Evolutionary conservation across 1,140 invertebrate genomes (phyloP).

Genomic region (Reticulitermes speratus): DNA sequence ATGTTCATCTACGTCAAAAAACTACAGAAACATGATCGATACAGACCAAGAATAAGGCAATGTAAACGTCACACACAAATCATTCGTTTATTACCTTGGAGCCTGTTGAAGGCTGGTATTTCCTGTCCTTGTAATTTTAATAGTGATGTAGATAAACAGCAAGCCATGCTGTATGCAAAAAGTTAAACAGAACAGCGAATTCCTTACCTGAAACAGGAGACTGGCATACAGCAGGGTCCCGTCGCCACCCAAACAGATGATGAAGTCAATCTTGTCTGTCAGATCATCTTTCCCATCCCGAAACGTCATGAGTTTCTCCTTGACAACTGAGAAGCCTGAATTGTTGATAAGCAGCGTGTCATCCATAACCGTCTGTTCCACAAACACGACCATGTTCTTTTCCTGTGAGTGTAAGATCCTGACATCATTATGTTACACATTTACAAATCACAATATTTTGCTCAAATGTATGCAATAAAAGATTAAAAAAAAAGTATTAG

Average conservation of each 20-base stretch:
- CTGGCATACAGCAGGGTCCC: constrained; percentile 95
- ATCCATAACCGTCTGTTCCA: constrained; percentile 85
- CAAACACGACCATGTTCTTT: constrained; percentile 92
- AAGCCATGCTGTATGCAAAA: neutral
- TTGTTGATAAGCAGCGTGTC: constrained; percentile 73
- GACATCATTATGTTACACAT: neutral
- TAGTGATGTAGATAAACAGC: too few relatives aligned
- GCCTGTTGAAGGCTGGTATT: too few relatives aligned
- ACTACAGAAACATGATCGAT: too few relatives aligned
- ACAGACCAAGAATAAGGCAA: too few relatives aligned
- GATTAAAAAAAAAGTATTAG: too few relatives aligned
- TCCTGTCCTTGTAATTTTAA: too few relatives aligned
- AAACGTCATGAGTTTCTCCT: constrained; percentile 87
- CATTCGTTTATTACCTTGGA: too few relatives aligned
- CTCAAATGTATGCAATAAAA: too few relatives aligned
- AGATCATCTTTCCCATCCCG: constrained; percentile 83
- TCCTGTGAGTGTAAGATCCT: constrained; percentile 60
- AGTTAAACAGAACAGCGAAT: neutral
- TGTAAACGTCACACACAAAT: too few relatives aligned
- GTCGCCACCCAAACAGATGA: constrained; percentile 93
- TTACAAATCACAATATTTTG: neutral
- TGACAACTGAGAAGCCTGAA: constrained; percentile 65
- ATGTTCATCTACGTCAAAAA: too few relatives aligned
- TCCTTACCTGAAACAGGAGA: constrained; percentile 74
- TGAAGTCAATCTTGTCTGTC: constrained; percentile 95